Evolutionary conservation across 2,113 vertebrate species (phyloP), one percentile per base, ranked within the genome.

Genomic region (Heterocephalus glaber): DNA sequence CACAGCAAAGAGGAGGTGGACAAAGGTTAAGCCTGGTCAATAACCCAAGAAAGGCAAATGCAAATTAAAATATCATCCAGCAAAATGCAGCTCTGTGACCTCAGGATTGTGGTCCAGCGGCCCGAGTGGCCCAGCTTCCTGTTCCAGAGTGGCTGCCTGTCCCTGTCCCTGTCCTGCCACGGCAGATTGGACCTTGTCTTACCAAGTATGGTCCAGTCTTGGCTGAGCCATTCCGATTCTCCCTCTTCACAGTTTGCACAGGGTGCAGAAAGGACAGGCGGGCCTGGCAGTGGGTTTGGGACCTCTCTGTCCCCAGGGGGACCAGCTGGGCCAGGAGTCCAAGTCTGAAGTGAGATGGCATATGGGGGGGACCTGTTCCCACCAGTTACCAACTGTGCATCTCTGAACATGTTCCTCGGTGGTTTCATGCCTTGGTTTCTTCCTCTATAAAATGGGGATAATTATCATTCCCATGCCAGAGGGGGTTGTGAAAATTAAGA

Each of bases 401-500:
- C 66, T 93, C 76, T 90, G 83, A 85, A 68, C 58, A 79, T 61
- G 68, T 84, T 44, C 41, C 49, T 82, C 52, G 7, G 68, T 44
- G 35, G 88, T 90, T 72, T 49, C 7, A 6, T 61, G n/a, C 76
- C 76, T 97, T 20, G 2, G 12, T 84, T 74, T 95, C 68, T 90
- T 91, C 33, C 28, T 83, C 89, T 87, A 38, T 77, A 80, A 91
- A 83, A 52, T 20, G 74, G 60, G 22, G 2, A 52, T 65, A 49
- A 60, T 90, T 87, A 83, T 63, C 11, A 74, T 56, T 84, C 56
- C 14, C 28, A 70, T 54, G 41, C 17, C 76, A 72, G 41, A 86
- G 33, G 1, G n/a, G 44, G 49, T 58, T 60, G n/a, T 60, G 38
- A 92, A 97, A 84, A 90, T 93, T 52, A 92, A 85, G 41, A n/a